Conservation (phyloP, 2,797 vertebrate genomes). For the Psittacula derbiana region DNA sequence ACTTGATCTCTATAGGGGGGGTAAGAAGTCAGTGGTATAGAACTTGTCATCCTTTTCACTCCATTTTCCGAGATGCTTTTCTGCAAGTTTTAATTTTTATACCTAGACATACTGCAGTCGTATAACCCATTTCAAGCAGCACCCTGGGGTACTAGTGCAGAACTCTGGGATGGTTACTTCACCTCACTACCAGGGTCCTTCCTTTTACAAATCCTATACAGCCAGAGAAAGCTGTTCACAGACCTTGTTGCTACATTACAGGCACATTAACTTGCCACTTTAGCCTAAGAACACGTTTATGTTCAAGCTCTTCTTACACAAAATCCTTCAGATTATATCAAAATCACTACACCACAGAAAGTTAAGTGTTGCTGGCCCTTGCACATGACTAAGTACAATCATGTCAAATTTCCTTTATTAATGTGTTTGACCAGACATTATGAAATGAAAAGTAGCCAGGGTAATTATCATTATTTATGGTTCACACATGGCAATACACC, state of each 20-base stretch:
- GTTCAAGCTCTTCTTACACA: background rate
- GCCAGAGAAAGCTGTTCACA: background rate
- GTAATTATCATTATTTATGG: background rate
- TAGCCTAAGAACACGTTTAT: rapidly evolving
- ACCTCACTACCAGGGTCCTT: background rate
- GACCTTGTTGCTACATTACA: background rate
- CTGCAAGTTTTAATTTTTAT: background rate
- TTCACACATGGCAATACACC: background rate
- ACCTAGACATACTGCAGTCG: background rate
- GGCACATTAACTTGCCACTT: background rate
- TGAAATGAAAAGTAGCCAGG: background rate
- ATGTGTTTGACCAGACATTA: background rate
- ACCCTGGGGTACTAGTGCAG: background rate
- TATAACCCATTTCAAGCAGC: background rate
- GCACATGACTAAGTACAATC: background rate
- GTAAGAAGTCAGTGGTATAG: background rate
- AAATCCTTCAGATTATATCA: background rate
- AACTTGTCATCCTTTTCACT: background rate
- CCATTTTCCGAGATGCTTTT: background rate
- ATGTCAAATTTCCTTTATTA: background rate
- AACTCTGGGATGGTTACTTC: background rate
- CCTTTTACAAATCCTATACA: background rate
- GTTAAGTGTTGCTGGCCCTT: background rate
- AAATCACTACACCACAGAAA: background rate
- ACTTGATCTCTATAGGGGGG: background rate